Evolutionary conservation across 2,113 vertebrate species (phyloP), one percentile per base, ranked within the genome.

Genomic region (Thermophis baileyi): DNA sequence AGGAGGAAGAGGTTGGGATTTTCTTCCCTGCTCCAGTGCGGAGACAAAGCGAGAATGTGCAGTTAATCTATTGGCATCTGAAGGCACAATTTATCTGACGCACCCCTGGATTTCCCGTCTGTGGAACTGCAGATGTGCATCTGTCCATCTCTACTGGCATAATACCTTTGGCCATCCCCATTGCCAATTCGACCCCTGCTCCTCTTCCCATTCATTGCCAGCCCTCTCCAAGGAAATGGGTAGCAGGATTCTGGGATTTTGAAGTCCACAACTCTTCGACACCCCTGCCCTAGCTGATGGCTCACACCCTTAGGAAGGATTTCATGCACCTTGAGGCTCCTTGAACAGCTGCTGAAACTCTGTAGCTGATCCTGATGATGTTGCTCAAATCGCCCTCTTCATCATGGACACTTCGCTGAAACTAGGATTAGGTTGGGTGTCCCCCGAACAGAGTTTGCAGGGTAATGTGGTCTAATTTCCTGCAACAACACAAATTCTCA

Each of bases 351-450:
- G 54, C 74, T 95, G 92, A 94, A 47, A 93, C 93, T 94, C 0
- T 87, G 1, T 0, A 93, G 88, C 94, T 94, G 97, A 91, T 96
- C 96, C 96, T 47, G 49, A 0, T 55, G 87, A 85, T 94, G 93
- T 85, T 91, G 92, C 46, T 90, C 81, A 89, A 40, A 18, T 53
- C 3, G 16, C 51, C 16, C 51, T 53, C 51, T 51, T 51, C 51
- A n/a, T 93, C 90, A 44, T 44, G 87, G 93, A 74, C 53, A 94
- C 27, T 35, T 22, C 18, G 55, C 40, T 8, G 46, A 30, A 63
- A 69, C 24, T 87, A 51, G 27, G 25, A 27, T 40, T 27, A 85
- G 20, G 12, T 69, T n/a, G 63, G 22, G 4, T 16, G 30, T 4
- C 47, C 47, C 53, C n/a, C 3, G 10, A 35, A 27, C 81, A 85